Evolutionary conservation across 2,113 vertebrate genomes (phyloP).

Genomic region (Aegotheles bennettii): DNA sequence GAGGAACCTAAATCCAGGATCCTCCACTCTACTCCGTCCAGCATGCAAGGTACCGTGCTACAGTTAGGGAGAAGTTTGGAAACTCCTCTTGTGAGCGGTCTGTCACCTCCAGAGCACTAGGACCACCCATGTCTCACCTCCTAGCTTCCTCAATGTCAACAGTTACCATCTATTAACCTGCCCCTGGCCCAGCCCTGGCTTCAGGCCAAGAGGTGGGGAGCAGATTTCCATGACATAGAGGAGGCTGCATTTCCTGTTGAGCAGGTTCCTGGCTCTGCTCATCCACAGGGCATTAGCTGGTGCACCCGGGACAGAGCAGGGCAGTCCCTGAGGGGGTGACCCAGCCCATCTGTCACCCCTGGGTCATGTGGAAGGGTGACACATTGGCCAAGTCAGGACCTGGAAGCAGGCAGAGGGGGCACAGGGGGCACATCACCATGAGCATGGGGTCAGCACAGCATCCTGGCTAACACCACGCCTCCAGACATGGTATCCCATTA

Average conservation of each 20-base stretch:
- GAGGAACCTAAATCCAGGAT: neutral
- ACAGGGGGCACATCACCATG: neutral
- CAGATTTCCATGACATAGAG: neutral
- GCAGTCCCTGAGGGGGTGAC: neutral
- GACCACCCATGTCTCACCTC: neutral
- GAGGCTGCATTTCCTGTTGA: neutral
- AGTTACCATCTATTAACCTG: neutral
- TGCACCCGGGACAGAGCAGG: neutral
- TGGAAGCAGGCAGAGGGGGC: neutral
- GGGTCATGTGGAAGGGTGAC: neutral
- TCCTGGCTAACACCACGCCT: neutral
- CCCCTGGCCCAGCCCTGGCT: neutral
- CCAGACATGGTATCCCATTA: neutral
- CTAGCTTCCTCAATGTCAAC: neutral
- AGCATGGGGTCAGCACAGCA: neutral
- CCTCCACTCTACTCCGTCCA: neutral
- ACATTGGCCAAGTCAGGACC: neutral
- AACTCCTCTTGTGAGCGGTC: neutral
- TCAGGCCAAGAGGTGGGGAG: neutral
- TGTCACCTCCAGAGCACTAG: neutral
- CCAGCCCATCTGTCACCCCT: neutral
- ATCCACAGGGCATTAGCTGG: fast-evolving
- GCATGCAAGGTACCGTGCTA: fast-evolving
- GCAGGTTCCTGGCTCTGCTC: neutral
- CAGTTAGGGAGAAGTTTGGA: neutral